phyloP scores from a whole-genome alignment of 2,113 vertebrate species.

The Calyptomena viridis region DNA sequence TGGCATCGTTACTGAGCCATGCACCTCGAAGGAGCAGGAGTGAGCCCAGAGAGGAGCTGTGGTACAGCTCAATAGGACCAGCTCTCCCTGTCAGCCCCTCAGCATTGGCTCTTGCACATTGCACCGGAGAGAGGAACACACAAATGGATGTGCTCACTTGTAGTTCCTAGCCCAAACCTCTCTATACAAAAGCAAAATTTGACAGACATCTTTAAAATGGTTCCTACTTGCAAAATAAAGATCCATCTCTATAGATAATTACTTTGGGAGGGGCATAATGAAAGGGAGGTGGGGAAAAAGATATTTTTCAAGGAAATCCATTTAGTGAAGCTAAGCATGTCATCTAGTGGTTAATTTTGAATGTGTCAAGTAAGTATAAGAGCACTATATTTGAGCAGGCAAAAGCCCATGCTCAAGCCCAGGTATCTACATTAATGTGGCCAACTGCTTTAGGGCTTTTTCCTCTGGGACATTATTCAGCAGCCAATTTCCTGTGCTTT shows the following conservation, averaged over 20 bases:
- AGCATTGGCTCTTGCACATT: not conserved
- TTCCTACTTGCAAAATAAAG: not conserved
- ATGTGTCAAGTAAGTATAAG: not conserved
- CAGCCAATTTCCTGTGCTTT: not conserved
- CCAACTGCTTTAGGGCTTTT: not conserved
- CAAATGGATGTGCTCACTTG: not conserved
- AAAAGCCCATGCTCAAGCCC: not conserved
- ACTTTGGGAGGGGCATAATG: not conserved
- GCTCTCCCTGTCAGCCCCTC: not conserved
- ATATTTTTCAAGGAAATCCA: not conserved
- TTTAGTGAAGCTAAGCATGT: slow-evolving; percentile 31
- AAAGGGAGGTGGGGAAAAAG: not conserved
- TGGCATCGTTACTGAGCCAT: not conserved
- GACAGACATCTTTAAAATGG: not conserved
- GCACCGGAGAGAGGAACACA: not conserved
- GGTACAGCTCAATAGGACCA: not conserved
- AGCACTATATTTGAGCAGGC: not conserved
- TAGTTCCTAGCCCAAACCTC: not conserved
- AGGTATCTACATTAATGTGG: not conserved
- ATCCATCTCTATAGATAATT: not conserved
- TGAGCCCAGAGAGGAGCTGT: not conserved
- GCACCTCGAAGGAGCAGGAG: not conserved
- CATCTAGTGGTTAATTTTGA: not conserved
- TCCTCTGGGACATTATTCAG: not conserved
- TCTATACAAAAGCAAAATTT: not conserved